Evolutionary conservation across 2,888 invertebrate genomes (phyloP).

Genomic region (Autographa gamma): DNA sequence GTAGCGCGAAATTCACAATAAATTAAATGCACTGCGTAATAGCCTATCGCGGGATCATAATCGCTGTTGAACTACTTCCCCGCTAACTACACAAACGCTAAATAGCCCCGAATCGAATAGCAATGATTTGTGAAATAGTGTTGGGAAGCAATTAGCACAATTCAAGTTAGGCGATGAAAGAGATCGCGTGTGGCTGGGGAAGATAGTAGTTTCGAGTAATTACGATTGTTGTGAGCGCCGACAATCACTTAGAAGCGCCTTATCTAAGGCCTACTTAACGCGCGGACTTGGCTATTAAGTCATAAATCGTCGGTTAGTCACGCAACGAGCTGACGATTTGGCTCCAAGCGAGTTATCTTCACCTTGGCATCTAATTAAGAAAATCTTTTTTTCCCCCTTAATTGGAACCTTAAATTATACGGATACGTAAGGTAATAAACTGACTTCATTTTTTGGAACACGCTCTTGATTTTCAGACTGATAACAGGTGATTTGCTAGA

Average conservation of each 20-base stretch:
- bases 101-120: constrained; percentile 41
- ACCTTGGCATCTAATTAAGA: constrained; percentile 83
- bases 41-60: constrained; percentile 14
- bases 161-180: constrained; percentile 80
- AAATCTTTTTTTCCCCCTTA: constrained; percentile 71
- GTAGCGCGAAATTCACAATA: neutral
- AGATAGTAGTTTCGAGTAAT: constrained; percentile 88
- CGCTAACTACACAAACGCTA: constrained; percentile 15
- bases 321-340: constrained; percentile 85
- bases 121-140: constrained; percentile 68
- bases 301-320: constrained; percentile 86
- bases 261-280: constrained; percentile 88
- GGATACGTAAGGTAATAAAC: constrained; percentile 62
- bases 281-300: constrained; percentile 86
- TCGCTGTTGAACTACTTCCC: constrained; percentile 12
- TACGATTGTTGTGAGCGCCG: constrained; percentile 89
- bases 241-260: constrained; percentile 89
- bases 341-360: constrained; percentile 83
- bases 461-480: constrained; percentile 43
- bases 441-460: constrained; percentile 51
- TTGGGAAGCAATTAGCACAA: constrained; percentile 81
- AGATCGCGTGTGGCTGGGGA: constrained; percentile 83
- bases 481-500: constrained; percentile 50
- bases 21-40: neutral
- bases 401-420: constrained; percentile 68